Evolutionary conservation across 2,113 vertebrate genomes (phyloP), one percentile per base, ranked within the genome.

Genomic region (Hyla sarda): DNA sequence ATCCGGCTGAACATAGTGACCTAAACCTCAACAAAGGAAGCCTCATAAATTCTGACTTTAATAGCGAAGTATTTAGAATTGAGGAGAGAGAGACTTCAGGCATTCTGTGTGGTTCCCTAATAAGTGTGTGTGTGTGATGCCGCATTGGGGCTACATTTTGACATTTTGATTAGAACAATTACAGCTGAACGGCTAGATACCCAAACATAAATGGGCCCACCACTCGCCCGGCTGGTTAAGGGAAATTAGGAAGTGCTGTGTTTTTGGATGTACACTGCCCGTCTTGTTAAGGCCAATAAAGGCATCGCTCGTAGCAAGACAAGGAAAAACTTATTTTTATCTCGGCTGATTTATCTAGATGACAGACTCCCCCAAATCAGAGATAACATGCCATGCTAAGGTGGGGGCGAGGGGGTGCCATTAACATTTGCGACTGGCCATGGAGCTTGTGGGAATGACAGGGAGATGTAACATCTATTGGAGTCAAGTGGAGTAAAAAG

Each of bases 141-240:
- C 30, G 0, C 1, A 0, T 0, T 17, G 76, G 87, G 87, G 87
- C 45, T 89, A 89, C 88, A 88, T 88, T n/a, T 82, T 83, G 89
- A 91, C 85, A 3, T 87, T 87, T 87, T 67, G 92, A 92, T 91
- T 89, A 92, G 85, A 90, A 83, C 72, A 77, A 91, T 93, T 89
- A 90, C 82, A 0, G 1, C 1, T 16, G 82, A 87, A 78, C 30
- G 76, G 79, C 0, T 1, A 89, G 91, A 92, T 89, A 85, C 32
- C 78, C 88, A 21, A 5, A 13, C 41, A 32, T 81, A 73, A 84
- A 58, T 25, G 69, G 9, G 79, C 84, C 92, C 89, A 88, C 90
- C 89, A 90, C 17, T 85, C 89, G 74, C 85, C 12, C 30, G 0
- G 88, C 87, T 82, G 89, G 90, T 89, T 23, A 14, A 50, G 71